Base-by-base conservation (phyloP, 2,888 invertebrate genomes). In the Pseudolycoriella hygida region DNA sequence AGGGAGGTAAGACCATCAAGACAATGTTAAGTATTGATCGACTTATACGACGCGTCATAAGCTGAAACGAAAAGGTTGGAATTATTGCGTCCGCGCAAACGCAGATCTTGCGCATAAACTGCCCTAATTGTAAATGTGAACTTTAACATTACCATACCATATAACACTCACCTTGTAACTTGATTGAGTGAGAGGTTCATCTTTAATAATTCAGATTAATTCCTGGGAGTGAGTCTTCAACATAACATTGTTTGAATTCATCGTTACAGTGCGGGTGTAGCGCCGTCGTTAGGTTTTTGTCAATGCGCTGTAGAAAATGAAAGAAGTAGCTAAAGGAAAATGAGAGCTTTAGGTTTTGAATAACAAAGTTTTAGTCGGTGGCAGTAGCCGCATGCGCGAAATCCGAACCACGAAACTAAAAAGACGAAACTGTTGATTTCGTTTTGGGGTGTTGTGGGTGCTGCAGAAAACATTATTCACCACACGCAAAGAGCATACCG, bases 351-450 rank as follows among this genome's bases (percentile, higher is more conserved):
- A 58, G 58, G 51, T 56, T 18, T 57, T 56, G 12, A 55, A 56
- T 48, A 59, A 58, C 52, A 56, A 58, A 20, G 57, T 58, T 3
- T 50, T 59, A 42, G 49, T 52, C 15, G 54, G 53, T 40, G 53
- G 54, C n/a, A 41, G 41, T 2, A 34, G 44, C 49, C 49, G 6
- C 52, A 50, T 40, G 53, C 52, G 55, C 68, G 73, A 44, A 73
- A 72, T 54, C 69, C 73, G 37, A 73, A 73, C 58, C 73, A 73
- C 53, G 72, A 73, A 54, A 72, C 72, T 51, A 73, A 73, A 51
- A 73, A 73, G 57, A 73, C 73, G 11, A 71, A 69, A 57, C 55
- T 73, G 50, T 64, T 73, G 51, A 73, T 73, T 51, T 69, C 71
- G 52, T 58, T 73, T 46, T 73, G 73, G 73, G 73, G 73, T 45